Evolutionary conservation across 2,888 invertebrate species (phyloP), one percentile per base, ranked within the genome.

Genomic region (Drosophila cognata): DNA sequence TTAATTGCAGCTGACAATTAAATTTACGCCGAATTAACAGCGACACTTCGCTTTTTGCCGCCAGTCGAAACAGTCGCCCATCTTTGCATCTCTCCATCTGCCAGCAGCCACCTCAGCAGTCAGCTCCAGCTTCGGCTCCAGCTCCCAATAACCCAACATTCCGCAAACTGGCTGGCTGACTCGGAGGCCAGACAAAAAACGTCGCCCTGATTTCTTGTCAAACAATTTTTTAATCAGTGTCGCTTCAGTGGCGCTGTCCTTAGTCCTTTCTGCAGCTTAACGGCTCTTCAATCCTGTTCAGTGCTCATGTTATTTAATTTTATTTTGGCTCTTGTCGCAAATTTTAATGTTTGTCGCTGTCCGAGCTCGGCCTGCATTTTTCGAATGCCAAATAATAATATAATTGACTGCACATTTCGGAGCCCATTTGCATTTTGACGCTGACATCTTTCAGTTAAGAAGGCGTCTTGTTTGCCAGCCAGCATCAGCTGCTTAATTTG

Each of bases 161-260:
- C 10, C 29, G 31, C 35, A 33, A n/a, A 28, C n/a, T 36, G 67
- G 63, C 36, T 36, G 64, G 33, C 13, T 21, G 58, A 57, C 35
- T 41, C 66, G 43, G 64, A 48, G 43, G 69, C 57, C 65, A 82
- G 88, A 88, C 81, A 86, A 84, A 81, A 87, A 90, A 83, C 66
- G 87, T 86, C 72, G 78, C 81, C 76, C 80, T 88, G 87, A 87
- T 87, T 87, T 84, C 90, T 90, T 90, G 90, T 87, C 87, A 90
- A 90, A 84, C 87, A 90, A 88, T 87, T 90, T 87, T 86, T 87
- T 87, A 87, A 87, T 87, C 87, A 87, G 90, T 86, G 90, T 90
- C 87, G 90, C 89, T 87, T 87, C 89, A 90, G 77, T 72, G 57
- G 76, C 81, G 74, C 68, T 71, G 71, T 85, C 70, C 78, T 61